phyloP scores from a whole-genome alignment of 2,797 vertebrate species.

The Rousettus madagascariensis region DNA sequence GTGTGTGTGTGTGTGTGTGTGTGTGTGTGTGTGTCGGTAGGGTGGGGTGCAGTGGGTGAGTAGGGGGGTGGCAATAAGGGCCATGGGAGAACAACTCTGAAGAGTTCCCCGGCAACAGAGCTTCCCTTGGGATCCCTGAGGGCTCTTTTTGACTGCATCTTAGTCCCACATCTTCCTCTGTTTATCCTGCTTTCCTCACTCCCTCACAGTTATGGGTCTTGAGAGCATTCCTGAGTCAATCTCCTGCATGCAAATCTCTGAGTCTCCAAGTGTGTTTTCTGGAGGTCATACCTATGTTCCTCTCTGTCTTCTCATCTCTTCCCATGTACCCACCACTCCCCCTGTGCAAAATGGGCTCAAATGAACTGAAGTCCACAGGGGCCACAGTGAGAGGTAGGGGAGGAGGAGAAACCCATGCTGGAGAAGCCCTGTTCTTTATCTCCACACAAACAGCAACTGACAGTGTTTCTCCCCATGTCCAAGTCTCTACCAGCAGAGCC shows the following conservation, averaged over 20 bases:
- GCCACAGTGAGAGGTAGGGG: background rate
- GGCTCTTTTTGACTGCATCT: background rate
- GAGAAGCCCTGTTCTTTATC: slow-evolving; percentile 3
- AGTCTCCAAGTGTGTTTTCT: background rate
- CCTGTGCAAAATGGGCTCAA: background rate
- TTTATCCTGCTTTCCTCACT: background rate
- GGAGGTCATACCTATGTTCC: background rate
- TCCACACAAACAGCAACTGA: background rate
- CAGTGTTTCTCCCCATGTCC: background rate
- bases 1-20: background rate
- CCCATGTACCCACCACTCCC: fast-evolving
- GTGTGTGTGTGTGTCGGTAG: background rate
- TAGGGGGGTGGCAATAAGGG: background rate
- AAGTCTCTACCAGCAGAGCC: background rate
- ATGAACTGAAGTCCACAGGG: background rate
- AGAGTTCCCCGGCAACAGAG: background rate
- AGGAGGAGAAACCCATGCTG: background rate
- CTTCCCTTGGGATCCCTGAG: background rate
- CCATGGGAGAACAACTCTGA: background rate
- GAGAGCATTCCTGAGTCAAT: background rate
- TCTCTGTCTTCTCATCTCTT: background rate
- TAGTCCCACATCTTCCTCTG: background rate
- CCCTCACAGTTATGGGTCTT: background rate
- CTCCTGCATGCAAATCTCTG: background rate
- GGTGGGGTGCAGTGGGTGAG: too few relatives aligned